Conservation (phyloP, 2,797 vertebrate genomes). For the Molossus molossus region DNA sequence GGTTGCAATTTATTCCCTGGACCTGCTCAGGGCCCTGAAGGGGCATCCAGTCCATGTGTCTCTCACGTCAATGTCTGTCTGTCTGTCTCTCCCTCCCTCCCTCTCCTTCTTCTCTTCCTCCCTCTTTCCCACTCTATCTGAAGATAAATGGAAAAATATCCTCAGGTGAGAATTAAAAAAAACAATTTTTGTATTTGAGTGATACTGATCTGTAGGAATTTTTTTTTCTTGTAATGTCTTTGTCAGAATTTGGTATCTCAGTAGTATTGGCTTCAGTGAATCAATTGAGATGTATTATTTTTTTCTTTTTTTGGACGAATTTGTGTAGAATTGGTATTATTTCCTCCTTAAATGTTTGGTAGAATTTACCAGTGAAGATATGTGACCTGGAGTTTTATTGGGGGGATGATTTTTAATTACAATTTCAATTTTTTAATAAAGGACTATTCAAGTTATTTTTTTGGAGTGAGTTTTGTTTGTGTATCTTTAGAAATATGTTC, state of each 20-base stretch:
- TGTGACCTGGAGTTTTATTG: not conserved
- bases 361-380: constrained; percentile 19
- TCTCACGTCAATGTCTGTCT: too few species aligned
- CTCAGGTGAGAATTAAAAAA: too few species aligned
- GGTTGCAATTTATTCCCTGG: too few species aligned
- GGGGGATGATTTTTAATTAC: not conserved
- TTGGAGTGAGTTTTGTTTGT: not conserved
- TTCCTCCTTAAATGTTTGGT: constrained; percentile 24
- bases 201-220: not conserved
- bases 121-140: too few species aligned
- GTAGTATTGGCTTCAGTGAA: constrained; percentile 2
- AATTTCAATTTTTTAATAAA: constrained; percentile 49
- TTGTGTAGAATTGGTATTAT: constrained; percentile 30
- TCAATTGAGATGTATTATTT: not conserved
- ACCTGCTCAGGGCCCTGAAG: too few species aligned
- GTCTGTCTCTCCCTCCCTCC: too few species aligned
- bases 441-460: not conserved
- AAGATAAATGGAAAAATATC: too few species aligned
- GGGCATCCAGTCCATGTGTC: too few species aligned
- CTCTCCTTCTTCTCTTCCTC: too few species aligned
- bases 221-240: not conserved
- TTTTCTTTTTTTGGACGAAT: not conserved
- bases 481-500: constrained; percentile 22
- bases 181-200: constrained; percentile 29
- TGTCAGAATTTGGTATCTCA: constrained; percentile 8